Evolutionary conservation across 2,113 vertebrate genomes (phyloP).

Genomic region (Oryzias melastigma): DNA sequence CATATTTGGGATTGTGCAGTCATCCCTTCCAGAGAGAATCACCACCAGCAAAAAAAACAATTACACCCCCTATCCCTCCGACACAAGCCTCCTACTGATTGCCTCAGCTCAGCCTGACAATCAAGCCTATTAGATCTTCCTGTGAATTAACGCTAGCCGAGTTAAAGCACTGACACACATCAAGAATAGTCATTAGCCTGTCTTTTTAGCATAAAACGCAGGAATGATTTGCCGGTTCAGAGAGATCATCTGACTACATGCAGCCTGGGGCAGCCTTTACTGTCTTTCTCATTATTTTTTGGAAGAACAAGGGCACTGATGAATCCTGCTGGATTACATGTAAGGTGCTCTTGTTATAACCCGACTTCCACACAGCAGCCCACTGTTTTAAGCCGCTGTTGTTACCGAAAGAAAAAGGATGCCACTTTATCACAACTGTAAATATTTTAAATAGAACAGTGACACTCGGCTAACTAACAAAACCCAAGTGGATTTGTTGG

Average conservation of each 20-base stretch:
- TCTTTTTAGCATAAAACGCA: slow-evolving; percentile 69
- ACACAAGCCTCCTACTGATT: slow-evolving; percentile 58
- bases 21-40: slow-evolving; percentile 64
- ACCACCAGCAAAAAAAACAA: slow-evolving; percentile 75
- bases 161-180: slow-evolving; percentile 67
- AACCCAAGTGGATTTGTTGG: slow-evolving; percentile 62
- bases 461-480: slow-evolving; percentile 47
- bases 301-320: slow-evolving; percentile 69
- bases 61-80: slow-evolving; percentile 47
- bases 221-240: slow-evolving; percentile 72
- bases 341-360: slow-evolving; percentile 65
- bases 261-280: slow-evolving; percentile 63
- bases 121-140: slow-evolving; percentile 66
- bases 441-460: slow-evolving; percentile 43
- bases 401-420: slow-evolving; percentile 55
- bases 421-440: slow-evolving; percentile 25
- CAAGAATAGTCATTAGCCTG: slow-evolving; percentile 66
- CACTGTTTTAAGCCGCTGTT: slow-evolving; percentile 38
- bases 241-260: slow-evolving; percentile 76
- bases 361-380: slow-evolving; percentile 32
- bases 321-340: slow-evolving; percentile 71
- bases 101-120: slow-evolving; percentile 60
- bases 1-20: slow-evolving; percentile 69
- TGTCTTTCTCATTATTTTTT: slow-evolving; percentile 72
- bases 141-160: slow-evolving; percentile 68